A percentile compares a stretch with the other conserved stretches of the same genome.
phyloP scores from a whole-genome alignment of 2,113 vertebrate species.

The Clarias magur region DNA sequence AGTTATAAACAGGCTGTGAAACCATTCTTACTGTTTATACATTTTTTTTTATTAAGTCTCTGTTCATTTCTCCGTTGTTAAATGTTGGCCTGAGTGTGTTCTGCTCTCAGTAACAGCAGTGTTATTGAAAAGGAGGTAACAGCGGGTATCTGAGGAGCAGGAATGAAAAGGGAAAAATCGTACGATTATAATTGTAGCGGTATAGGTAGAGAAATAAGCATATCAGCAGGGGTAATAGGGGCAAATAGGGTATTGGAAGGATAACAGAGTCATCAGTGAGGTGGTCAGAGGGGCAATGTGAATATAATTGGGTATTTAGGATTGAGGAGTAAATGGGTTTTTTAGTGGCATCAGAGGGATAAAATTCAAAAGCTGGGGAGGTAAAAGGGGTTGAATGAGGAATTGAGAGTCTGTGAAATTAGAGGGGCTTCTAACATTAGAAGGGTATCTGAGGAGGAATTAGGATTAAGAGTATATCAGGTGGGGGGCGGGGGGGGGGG shows the following conservation, averaged over 20 bases:
- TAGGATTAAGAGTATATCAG: neutral
- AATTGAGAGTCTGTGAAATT: neutral
- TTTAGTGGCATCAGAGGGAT: neutral
- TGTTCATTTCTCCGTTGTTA: neutral
- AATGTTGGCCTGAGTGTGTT: neutral
- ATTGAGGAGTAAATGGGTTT: neutral
- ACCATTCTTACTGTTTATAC: neutral
- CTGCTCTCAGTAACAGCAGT: neutral
- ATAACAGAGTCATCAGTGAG: neutral
- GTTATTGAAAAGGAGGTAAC: slow-evolving; percentile 1
- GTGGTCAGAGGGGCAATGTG: neutral
- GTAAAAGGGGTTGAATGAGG: neutral
- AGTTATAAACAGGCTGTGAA: neutral
- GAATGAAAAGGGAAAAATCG: too few species aligned
- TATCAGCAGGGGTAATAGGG: neutral
- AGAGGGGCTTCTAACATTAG: neutral
- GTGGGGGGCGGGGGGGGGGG: too few species aligned
- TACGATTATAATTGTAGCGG: neutral
- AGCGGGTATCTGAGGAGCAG: neutral
- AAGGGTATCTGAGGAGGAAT: neutral
- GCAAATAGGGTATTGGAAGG: neutral
- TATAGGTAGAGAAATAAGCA: neutral
- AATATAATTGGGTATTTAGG: neutral
- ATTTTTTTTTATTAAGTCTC: neutral
- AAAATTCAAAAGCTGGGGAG: neutral